Conservation (phyloP, 2,113 vertebrate species). For the Pampusana beccarii region DNA sequence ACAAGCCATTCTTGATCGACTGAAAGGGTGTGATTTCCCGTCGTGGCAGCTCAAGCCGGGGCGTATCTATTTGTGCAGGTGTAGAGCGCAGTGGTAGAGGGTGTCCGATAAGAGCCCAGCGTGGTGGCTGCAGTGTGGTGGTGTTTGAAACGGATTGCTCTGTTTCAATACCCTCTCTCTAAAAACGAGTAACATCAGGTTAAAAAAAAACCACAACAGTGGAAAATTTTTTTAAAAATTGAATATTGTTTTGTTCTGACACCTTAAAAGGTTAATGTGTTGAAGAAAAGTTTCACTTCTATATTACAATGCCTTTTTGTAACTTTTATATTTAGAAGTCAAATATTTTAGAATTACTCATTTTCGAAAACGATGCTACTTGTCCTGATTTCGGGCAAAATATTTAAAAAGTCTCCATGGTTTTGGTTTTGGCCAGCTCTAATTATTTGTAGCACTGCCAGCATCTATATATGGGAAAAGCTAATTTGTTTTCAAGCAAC, state of each 20-base stretch:
- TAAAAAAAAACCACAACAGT: neutral
- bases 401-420: neutral
- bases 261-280: neutral
- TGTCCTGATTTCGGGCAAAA: neutral
- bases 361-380: neutral
- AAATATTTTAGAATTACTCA: neutral
- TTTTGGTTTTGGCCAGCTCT: neutral
- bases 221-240: too few species aligned
- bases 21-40: neutral
- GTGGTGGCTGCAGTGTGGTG: neutral
- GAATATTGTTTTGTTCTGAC: neutral
- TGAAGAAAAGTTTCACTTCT: neutral
- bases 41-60: rapidly evolving
- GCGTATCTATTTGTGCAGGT: neutral
- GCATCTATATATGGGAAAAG: neutral
- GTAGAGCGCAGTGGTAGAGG: neutral
- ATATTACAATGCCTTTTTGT: neutral
- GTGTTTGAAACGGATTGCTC: neutral
- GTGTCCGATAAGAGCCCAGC: neutral
- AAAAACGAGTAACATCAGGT: neutral
- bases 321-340: neutral
- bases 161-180: neutral
- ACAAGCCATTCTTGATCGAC: rapidly evolving
- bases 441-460: neutral
- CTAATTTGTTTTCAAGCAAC: neutral